These are phyloP conservation scores for Spicauda simplicius DNA, from an alignment of 2,888 invertebrate genomes.

Conservation along the genomic window DNA sequence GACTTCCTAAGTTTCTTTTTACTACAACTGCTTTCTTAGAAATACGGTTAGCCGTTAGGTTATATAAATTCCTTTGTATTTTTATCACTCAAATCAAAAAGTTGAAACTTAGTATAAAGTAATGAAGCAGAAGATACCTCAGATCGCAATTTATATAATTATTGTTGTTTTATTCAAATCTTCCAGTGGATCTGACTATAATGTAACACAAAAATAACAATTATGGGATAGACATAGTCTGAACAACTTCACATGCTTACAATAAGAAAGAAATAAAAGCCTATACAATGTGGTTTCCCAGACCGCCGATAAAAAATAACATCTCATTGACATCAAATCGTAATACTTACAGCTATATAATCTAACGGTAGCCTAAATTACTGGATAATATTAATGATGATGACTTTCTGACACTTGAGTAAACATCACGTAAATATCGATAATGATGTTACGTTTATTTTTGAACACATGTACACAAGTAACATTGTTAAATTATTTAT, in stretches of 20 bases:
- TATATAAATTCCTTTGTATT: not conserved
- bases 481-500: no score
- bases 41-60: not conserved
- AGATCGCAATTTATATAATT: not conserved
- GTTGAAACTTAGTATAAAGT: not conserved
- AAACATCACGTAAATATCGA: not conserved
- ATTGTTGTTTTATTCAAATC: constrained; percentile 4
- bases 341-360: constrained; percentile 29
- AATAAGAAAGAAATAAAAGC: constrained; percentile 47
- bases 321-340: constrained; percentile 43
- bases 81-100: not conserved
- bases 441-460: not conserved
- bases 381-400: constrained; percentile 40
- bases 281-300: constrained; percentile 48
- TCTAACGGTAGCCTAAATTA: constrained; percentile 44
- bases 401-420: constrained; percentile 42
- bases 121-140: not conserved
- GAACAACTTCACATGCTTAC: constrained; percentile 48
- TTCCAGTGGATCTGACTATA: constrained; percentile 5
- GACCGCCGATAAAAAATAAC: constrained; percentile 40
- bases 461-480: not conserved
- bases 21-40: not conserved
- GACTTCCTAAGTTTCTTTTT: not conserved
- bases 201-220: constrained; percentile 27
- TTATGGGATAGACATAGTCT: constrained; percentile 48